phyloP scores from a whole-genome alignment of 2,888 invertebrate species.

The Ceriagrion tenellum region DNA sequence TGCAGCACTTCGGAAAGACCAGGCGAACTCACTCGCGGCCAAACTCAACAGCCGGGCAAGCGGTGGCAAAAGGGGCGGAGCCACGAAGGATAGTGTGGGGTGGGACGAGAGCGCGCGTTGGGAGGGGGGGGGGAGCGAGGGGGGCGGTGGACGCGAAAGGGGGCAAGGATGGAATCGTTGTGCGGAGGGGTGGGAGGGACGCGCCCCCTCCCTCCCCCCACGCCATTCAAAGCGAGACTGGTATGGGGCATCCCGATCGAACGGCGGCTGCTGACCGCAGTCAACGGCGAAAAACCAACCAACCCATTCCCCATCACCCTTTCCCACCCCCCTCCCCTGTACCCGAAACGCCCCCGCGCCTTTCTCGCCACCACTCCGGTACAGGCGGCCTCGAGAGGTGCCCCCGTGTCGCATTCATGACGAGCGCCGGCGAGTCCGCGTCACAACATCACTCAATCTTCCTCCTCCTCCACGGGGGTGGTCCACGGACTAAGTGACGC shows the following conservation, averaged over 20 bases:
- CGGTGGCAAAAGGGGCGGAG: background rate
- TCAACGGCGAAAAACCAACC: background rate
- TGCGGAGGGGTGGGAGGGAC: background rate
- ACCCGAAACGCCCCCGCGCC: background rate
- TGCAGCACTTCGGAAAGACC: slow-evolving; percentile 34
- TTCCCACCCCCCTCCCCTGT: background rate
- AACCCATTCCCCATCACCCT: background rate
- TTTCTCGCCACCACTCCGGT: background rate
- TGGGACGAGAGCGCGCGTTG: background rate
- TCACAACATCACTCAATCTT: background rate
- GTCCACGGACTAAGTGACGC: too few relatives aligned
- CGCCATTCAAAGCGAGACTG: too few relatives aligned
- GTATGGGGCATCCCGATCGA: background rate
- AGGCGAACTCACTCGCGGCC: background rate
- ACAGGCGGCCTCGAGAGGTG: background rate
- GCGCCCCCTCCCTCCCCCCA: background rate
- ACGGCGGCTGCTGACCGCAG: slow-evolving; percentile 33
- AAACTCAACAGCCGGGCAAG: background rate
- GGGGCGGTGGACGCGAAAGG: background rate
- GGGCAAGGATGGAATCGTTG: background rate
- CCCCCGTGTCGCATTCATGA: background rate
- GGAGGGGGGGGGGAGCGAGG: background rate
- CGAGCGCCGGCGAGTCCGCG: background rate
- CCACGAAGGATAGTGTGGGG: background rate
- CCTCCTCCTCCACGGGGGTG: background rate